Evolutionary conservation across 2,888 invertebrate species (phyloP).

Genomic region (Hecatera dysodea): DNA sequence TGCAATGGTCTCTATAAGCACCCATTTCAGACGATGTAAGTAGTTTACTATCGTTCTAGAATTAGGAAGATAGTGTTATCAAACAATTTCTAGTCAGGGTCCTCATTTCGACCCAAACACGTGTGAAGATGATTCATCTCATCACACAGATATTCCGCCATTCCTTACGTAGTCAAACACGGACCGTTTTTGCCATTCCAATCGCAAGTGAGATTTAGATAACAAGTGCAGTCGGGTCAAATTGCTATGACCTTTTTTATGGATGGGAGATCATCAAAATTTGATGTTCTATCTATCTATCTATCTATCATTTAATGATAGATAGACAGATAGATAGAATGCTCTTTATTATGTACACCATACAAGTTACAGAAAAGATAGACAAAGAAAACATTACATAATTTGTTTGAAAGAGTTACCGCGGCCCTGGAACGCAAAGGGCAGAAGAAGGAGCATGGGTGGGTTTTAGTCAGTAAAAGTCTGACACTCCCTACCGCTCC

Average conservation of each 20-base stretch:
- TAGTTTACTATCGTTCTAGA: background rate
- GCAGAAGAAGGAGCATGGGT: too few species aligned
- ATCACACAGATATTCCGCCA: slow-evolving; percentile 8
- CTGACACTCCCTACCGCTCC: too few species aligned
- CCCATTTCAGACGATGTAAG: background rate
- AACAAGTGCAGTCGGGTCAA: slow-evolving; percentile 3
- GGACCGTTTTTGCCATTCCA: background rate
- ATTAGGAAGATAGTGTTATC: slow-evolving; percentile 41
- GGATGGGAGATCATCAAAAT: too few species aligned
- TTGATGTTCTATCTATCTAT: too few species aligned
- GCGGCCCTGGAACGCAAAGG: too few species aligned
- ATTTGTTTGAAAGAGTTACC: too few species aligned
- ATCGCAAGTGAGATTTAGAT: slow-evolving; percentile 18
- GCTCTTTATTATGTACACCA: too few species aligned
- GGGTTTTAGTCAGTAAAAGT: too few species aligned
- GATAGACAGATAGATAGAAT: too few species aligned
- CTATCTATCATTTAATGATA: too few species aligned
- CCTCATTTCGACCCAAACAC: slow-evolving; percentile 39
- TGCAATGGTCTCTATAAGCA: background rate
- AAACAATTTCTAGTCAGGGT: slow-evolving; percentile 22
- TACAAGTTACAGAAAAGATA: too few species aligned
- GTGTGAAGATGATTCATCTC: slow-evolving; percentile 43
- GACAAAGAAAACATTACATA: too few species aligned
- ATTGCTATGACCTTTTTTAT: background rate
- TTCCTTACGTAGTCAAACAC: slow-evolving; percentile 13